These are phyloP conservation scores for Lamellibrachia satsuma DNA, from an alignment of 2,888 invertebrate genomes.

Conservation along the genomic window DNA sequence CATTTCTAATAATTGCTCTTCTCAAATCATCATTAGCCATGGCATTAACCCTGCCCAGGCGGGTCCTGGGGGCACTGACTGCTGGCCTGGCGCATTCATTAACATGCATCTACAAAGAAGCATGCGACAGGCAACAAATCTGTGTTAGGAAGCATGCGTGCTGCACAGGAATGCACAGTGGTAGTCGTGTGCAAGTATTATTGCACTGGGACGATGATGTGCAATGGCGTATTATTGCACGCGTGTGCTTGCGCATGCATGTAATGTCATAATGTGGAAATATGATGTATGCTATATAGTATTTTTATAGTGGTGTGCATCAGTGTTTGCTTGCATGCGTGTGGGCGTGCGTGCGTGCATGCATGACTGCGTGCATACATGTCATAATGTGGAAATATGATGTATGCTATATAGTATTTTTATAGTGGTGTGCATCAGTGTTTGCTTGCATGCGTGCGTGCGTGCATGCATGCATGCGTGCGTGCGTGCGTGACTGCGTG, in stretches of 20 bases:
- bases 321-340: background rate
- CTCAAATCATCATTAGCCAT: background rate
- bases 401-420: no score
- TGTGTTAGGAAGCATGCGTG: background rate
- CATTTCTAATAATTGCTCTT: constrained; percentile 6
- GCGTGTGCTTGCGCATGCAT: no score
- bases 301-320: background rate
- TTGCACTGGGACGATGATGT: background rate
- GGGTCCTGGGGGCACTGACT: background rate
- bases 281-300: no score
- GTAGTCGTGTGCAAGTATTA: background rate
- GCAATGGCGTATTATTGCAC: background rate
- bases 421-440: background rate
- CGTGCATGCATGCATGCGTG: background rate
- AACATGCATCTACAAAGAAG: background rate
- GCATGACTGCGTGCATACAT: background rate
- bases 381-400: no score
- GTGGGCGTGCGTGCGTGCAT: background rate
- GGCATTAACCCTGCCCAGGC: background rate
- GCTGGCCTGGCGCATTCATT: background rate
- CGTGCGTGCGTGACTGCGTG: background rate
- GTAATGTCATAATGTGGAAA: no score
- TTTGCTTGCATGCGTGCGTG: background rate
- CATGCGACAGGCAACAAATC: background rate
- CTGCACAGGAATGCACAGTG: background rate